These are phyloP conservation scores for Torymus tubicola DNA, from an alignment of 2,888 invertebrate genomes.

Conservation along the genomic window DNA sequence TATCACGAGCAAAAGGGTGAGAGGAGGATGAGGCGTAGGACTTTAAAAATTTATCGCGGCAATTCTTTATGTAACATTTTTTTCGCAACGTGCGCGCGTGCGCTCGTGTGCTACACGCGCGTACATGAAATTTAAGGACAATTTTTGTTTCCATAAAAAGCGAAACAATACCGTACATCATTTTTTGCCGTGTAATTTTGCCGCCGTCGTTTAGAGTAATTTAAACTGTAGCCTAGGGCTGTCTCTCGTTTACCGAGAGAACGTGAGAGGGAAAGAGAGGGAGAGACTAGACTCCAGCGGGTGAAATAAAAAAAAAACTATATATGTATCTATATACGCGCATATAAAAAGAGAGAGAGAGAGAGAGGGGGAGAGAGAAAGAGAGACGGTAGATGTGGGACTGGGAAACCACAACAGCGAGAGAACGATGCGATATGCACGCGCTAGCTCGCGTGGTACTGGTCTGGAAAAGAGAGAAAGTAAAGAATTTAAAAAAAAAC, in stretches of 20 bases:
- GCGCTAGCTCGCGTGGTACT: background rate
- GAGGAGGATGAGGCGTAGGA: too few species aligned
- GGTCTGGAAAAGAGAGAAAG: background rate
- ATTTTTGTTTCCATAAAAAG: slow-evolving; percentile 15
- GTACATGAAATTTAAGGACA: background rate
- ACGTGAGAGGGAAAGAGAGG: too few species aligned
- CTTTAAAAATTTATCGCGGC: slow-evolving; percentile 40
- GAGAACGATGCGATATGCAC: background rate
- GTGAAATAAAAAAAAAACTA: background rate
- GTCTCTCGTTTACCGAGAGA: too few species aligned
- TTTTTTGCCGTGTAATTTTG: slow-evolving; percentile 54
- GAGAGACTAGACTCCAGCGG: background rate
- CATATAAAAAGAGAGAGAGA: too few species aligned
- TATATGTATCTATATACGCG: too few species aligned
- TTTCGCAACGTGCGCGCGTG: background rate
- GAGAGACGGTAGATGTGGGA: too few species aligned
- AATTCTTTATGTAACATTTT: slow-evolving; percentile 38
- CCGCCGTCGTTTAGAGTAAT: slow-evolving; percentile 58
- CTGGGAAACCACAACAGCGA: background rate
- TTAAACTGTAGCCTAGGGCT: slow-evolving; percentile 48
- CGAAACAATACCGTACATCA: slow-evolving; percentile 26
- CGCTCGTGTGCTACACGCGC: background rate
- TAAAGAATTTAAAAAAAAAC: slow-evolving; percentile 2
- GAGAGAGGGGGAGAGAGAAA: too few species aligned
- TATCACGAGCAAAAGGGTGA: slow-evolving; percentile 2